Evolutionary conservation across 2,888 invertebrate species (phyloP).

Genomic region (Diogma glabrata): DNA sequence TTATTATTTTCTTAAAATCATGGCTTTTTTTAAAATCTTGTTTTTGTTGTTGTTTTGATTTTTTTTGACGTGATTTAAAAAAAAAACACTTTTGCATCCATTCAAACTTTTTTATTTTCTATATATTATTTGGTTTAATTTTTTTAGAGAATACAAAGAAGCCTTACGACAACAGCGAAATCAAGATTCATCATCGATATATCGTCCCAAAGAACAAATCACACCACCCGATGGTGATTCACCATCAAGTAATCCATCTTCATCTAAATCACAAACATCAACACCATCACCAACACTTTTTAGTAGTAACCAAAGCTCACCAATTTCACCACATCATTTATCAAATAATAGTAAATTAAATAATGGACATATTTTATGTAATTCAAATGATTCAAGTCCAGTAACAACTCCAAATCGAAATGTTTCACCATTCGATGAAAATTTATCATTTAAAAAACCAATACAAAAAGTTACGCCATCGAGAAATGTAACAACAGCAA

Average conservation of each 20-base stretch:
- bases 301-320: slow-evolving; percentile 20
- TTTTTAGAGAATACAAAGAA: slow-evolving; percentile 76
- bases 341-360: background rate
- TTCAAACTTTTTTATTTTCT: no score
- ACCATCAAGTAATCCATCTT: slow-evolving; percentile 12
- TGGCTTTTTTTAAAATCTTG: background rate
- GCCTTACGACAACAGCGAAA: slow-evolving; percentile 74
- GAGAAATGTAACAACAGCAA: slow-evolving; percentile 39
- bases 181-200: slow-evolving; percentile 58
- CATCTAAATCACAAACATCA: slow-evolving; percentile 17
- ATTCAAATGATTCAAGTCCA: background rate
- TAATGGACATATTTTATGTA: background rate
- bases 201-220: slow-evolving; percentile 39
- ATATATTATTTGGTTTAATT: no score
- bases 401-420: slow-evolving; percentile 5
- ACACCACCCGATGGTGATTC: slow-evolving; percentile 22
- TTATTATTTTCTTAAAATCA: slow-evolving; percentile 4
- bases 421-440: slow-evolving; percentile 10
- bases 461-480: slow-evolving; percentile 72
- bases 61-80: background rate
- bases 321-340: slow-evolving; percentile 25
- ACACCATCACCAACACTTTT: slow-evolving; percentile 15
- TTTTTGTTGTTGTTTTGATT: slow-evolving; percentile 8
- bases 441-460: slow-evolving; percentile 40
- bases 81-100: slow-evolving; percentile 17